phyloP scores from a whole-genome alignment of 2,797 vertebrate species.

The Sparus aurata region DNA sequence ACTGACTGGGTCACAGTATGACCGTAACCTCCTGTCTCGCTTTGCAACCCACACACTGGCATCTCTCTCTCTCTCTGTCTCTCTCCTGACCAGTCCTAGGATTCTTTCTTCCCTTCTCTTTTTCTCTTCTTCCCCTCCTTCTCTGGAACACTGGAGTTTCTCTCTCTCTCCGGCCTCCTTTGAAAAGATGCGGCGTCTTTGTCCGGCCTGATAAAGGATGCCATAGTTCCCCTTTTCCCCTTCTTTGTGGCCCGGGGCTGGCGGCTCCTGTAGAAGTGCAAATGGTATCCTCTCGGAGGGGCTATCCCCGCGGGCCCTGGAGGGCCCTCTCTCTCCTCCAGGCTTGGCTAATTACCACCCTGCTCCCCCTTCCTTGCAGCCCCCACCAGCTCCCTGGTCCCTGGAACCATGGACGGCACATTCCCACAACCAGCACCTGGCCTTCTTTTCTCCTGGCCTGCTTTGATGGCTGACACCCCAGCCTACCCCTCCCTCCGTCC shows the following conservation, averaged over 20 bases:
- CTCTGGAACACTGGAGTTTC: constrained; percentile 81
- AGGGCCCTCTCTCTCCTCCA: constrained; percentile 84
- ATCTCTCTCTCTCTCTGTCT: constrained; percentile 75
- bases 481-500: constrained; percentile 70
- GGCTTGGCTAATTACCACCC: constrained; percentile 86
- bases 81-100: constrained; percentile 81
- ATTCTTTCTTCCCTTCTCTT: constrained; percentile 77
- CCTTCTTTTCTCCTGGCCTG: constrained; percentile 86
- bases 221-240: constrained; percentile 84
- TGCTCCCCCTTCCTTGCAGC: constrained; percentile 40
- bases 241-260: constrained; percentile 84
- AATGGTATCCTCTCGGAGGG: constrained; percentile 87
- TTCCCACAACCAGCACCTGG: constrained; percentile 87
- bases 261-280: constrained; percentile 89
- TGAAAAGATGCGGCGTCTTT: constrained; percentile 88
- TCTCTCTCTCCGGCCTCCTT: constrained; percentile 83
- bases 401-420: constrained; percentile 81
- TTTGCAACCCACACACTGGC: constrained; percentile 84
- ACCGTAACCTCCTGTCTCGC: constrained; percentile 80
- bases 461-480: constrained; percentile 88
- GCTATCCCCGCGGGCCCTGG: constrained; percentile 80
- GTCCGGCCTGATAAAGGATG: constrained; percentile 88
- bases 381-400: constrained; percentile 70
- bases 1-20: constrained; percentile 74
- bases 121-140: constrained; percentile 72